phyloP scores from a whole-genome alignment of 2,888 invertebrate species.

The Andrena hattorfiana region DNA sequence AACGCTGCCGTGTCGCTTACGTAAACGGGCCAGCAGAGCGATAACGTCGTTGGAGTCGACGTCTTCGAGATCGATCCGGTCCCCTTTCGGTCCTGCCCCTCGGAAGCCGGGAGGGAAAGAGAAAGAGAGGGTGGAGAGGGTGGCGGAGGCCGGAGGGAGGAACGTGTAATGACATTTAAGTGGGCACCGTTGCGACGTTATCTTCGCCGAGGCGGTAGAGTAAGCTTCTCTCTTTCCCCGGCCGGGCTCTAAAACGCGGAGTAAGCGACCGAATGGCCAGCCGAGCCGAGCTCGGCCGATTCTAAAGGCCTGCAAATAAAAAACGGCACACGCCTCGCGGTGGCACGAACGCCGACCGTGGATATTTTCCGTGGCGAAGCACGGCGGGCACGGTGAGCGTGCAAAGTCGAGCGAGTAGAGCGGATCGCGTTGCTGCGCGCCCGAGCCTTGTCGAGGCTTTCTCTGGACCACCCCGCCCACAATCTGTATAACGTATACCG shows the following conservation, averaged over 20 bases:
- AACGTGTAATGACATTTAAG: slow-evolving; percentile 80
- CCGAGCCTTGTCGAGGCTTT: slow-evolving; percentile 79
- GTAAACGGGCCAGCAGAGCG: slow-evolving; percentile 32
- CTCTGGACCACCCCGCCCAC: slow-evolving; percentile 84
- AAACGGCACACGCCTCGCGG: slow-evolving; percentile 84
- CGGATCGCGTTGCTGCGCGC: slow-evolving; percentile 47
- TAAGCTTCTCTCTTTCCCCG: slow-evolving; percentile 61
- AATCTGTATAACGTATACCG: slow-evolving; percentile 69
- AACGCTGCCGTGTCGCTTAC: slow-evolving; percentile 26
- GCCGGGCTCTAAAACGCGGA: slow-evolving; percentile 47
- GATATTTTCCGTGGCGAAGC: slow-evolving; percentile 55
- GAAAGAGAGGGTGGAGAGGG: slow-evolving; percentile 1
- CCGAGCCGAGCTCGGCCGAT: slow-evolving; percentile 42
- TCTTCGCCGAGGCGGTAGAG: slow-evolving; percentile 64
- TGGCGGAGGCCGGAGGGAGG: slow-evolving; percentile 43
- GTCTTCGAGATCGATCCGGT: slow-evolving; percentile 38
- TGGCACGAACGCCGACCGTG: slow-evolving; percentile 74
- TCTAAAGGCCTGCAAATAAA: slow-evolving; percentile 69
- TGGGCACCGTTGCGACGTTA: slow-evolving; percentile 77
- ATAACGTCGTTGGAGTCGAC: slow-evolving; percentile 27
- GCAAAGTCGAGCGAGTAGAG: slow-evolving; percentile 61
- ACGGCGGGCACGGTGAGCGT: slow-evolving; percentile 24
- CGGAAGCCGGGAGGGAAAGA: slow-evolving; percentile 12
- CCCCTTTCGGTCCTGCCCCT: slow-evolving; percentile 19
- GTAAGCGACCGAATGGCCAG: slow-evolving; percentile 62